Evolutionary conservation across 2,888 invertebrate genomes (phyloP).

Genomic region (Leptinotarsa juncta): DNA sequence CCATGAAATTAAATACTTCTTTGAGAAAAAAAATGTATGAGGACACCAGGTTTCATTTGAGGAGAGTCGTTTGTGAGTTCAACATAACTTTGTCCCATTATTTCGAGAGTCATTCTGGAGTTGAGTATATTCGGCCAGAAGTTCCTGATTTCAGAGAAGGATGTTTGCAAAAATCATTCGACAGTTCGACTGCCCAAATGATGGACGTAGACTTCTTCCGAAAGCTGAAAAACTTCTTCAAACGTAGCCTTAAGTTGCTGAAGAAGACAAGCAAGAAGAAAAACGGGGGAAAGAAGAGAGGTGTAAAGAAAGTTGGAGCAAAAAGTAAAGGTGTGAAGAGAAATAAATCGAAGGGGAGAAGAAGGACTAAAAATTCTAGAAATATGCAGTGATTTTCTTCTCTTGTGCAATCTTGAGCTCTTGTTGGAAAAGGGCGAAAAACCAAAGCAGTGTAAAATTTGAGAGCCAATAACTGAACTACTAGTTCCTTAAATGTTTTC

Average conservation of each 20-base stretch:
- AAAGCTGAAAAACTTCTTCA: slow-evolving; percentile 71
- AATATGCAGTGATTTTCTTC: slow-evolving; percentile 14
- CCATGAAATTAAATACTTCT: slow-evolving; percentile 47
- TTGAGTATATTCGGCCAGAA: slow-evolving; percentile 45
- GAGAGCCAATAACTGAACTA: neutral
- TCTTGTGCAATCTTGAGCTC: neutral
- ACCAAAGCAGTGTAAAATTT: neutral
- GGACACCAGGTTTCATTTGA: slow-evolving; percentile 64
- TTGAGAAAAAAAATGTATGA: slow-evolving; percentile 65
- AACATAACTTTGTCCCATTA: slow-evolving; percentile 69
- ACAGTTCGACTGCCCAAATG: slow-evolving; percentile 69
- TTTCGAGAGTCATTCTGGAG: slow-evolving; percentile 57
- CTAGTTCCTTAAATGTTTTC: neutral
- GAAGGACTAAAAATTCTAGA: slow-evolving; percentile 28
- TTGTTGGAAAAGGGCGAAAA: no score
- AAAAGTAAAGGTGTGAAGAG: slow-evolving; percentile 12
- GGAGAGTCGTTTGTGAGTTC: slow-evolving; percentile 70
- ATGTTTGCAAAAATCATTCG: slow-evolving; percentile 58
- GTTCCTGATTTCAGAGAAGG: slow-evolving; percentile 57
- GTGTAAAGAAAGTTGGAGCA: neutral
- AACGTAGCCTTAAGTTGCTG: slow-evolving; percentile 63
- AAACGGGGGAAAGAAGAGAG: neutral
- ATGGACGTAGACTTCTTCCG: slow-evolving; percentile 74
- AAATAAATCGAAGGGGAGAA: slow-evolving; percentile 20
- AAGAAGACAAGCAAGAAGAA: slow-evolving; percentile 28